phyloP scores from a whole-genome alignment of 2,888 invertebrate species.

The Clistopyga incitator region DNA sequence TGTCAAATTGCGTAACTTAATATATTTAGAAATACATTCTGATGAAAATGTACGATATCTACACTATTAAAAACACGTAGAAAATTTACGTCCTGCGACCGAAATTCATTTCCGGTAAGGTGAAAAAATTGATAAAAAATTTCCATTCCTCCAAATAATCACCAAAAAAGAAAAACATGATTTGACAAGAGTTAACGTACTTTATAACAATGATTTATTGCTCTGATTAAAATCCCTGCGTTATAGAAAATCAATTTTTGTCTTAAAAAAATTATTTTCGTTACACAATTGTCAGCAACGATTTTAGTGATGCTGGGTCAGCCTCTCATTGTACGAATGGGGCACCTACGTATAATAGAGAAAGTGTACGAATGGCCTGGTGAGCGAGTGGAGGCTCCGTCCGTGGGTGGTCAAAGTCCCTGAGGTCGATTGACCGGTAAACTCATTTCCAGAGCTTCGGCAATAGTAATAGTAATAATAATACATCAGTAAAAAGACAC shows the following conservation, averaged over 20 bases:
- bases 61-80: not conserved
- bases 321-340: not conserved
- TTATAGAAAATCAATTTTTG: not conserved
- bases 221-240: not conserved
- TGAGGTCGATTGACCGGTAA: slow-evolving; percentile 7
- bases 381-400: not conserved
- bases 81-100: not conserved
- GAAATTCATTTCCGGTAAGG: not conserved
- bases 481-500: not conserved
- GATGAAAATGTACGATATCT: not conserved
- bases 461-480: not conserved
- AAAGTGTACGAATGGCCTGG: slow-evolving; percentile 21
- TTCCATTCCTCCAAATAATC: too few relatives aligned
- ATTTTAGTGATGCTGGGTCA: not conserved
- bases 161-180: not conserved
- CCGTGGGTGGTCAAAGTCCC: slow-evolving; percentile 17
- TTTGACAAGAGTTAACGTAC: not conserved
- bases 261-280: too few relatives aligned
- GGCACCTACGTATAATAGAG: slow-evolving; percentile 2
- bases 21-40: not conserved
- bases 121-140: too few relatives aligned
- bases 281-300: not conserved
- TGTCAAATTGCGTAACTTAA: not conserved
- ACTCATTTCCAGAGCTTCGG: not conserved
- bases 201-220: not conserved